Conservation (phyloP, 2,888 invertebrate species). For the Penaeus monodon region DNA sequence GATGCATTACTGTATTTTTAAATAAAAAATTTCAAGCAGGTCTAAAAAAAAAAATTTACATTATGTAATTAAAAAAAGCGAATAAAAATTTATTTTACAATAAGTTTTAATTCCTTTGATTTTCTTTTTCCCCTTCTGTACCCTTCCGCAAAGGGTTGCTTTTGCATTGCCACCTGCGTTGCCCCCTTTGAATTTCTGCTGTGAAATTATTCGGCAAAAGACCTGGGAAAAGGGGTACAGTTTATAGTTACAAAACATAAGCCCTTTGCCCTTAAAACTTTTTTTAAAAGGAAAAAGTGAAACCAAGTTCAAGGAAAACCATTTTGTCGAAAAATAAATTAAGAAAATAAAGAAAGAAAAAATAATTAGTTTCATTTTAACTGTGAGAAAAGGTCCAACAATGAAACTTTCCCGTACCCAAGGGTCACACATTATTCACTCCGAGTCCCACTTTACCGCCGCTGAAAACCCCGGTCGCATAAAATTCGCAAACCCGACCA, state of each 20-base stretch:
- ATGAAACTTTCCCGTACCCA: conserved; percentile 75
- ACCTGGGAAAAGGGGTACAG: conserved; percentile 46
- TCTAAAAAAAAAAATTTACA: too few relatives aligned
- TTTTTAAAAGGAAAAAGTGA: too few relatives aligned
- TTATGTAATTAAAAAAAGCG: too few relatives aligned
- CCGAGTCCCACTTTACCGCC: conserved; percentile 78
- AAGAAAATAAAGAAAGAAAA: background rate
- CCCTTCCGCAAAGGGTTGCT: conserved; percentile 72
- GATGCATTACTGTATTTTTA: too few relatives aligned
- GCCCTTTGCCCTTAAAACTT: background rate
- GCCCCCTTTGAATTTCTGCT: conserved; percentile 77
- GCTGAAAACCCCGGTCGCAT: conserved; percentile 77
- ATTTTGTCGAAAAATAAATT: background rate
- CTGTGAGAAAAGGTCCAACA: background rate
- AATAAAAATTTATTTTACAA: too few relatives aligned
- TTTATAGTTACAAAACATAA: background rate
- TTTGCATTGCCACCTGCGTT: conserved; percentile 76
- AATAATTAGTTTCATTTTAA: background rate
- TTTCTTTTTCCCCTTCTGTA: conserved; percentile 34
- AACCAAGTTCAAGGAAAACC: too few relatives aligned
- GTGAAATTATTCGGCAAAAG: conserved; percentile 76
- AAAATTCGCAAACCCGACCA: conserved; percentile 79
- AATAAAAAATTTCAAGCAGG: too few relatives aligned
- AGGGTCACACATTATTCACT: conserved; percentile 77
- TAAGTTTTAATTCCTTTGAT: background rate